Conservation (phyloP, 2,888 invertebrate species). For the Agonopterix alstromeriana region DNA sequence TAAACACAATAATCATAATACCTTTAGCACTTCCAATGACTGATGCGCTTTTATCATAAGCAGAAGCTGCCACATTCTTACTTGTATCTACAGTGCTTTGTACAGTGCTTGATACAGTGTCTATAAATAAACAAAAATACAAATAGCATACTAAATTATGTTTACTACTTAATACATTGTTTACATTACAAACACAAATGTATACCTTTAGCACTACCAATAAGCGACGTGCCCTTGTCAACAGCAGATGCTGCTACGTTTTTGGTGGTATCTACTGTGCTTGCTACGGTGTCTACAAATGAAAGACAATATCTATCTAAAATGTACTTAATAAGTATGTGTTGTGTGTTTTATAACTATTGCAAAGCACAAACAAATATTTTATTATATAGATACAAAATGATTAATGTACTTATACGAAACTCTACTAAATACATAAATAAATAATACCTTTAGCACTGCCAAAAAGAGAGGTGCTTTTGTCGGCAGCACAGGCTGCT, state of each 20-base stretch:
- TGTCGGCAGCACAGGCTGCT: slow-evolving; percentile 36
- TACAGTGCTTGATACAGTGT: slow-evolving; percentile 13
- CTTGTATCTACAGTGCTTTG: slow-evolving; percentile 27
- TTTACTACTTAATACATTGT: neutral
- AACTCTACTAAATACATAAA: neutral
- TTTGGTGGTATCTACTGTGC: slow-evolving; percentile 44
- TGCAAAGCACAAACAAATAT: too few species aligned
- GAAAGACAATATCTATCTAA: neutral
- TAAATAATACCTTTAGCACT: slow-evolving; percentile 27
- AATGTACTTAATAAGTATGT: too few species aligned
- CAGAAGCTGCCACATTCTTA: slow-evolving; percentile 40
- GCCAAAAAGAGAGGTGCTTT: slow-evolving; percentile 26
- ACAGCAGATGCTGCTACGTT: slow-evolving; percentile 34
- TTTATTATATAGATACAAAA: too few species aligned
- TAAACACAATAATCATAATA: slow-evolving; percentile 6
- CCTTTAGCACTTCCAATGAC: slow-evolving; percentile 41
- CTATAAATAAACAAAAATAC: slow-evolving; percentile 11
- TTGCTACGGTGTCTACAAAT: slow-evolving; percentile 46
- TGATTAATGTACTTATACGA: neutral
- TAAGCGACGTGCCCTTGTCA: slow-evolving; percentile 30
- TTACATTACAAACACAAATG: too few species aligned
- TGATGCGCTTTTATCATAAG: slow-evolving; percentile 36
- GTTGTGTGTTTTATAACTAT: too few species aligned
- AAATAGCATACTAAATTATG: neutral
- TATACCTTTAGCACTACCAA: slow-evolving; percentile 30